These are phyloP conservation scores for Oryzias melastigma DNA, from an alignment of 2,113 vertebrate genomes.

Conservation along the genomic window DNA sequence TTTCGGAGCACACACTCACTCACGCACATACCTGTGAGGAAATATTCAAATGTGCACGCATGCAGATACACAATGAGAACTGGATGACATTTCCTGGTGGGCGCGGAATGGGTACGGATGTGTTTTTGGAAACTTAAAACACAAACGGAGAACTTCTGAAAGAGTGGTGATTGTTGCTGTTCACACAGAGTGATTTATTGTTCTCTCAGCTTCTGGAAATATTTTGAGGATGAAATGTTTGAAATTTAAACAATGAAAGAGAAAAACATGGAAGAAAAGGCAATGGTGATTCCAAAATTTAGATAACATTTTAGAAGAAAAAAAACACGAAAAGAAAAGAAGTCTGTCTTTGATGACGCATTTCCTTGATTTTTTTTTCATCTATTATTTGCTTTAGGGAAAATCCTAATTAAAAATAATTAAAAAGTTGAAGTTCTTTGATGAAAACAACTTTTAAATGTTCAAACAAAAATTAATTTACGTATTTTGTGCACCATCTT, in stretches of 20 bases:
- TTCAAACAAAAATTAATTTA: neutral
- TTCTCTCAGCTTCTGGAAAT: constrained; percentile 16
- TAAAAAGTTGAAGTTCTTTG: neutral
- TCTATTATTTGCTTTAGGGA: neutral
- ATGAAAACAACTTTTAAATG: constrained; percentile 16
- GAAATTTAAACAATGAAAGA: neutral
- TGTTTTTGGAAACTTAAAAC: constrained; percentile 19
- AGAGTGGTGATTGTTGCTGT: constrained; percentile 30
- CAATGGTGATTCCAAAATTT: neutral
- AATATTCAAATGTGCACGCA: constrained; percentile 1
- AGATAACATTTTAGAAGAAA: neutral
- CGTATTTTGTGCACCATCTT: constrained; percentile 2
- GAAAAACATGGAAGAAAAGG: neutral
- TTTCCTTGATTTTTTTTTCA: neutral
- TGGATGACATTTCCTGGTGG: constrained; percentile 43
- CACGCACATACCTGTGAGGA: constrained; percentile 43
- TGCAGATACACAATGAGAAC: constrained; percentile 14
- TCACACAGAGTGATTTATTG: constrained; percentile 27
- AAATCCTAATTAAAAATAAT: neutral
- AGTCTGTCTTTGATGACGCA: neutral
- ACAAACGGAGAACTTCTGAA: constrained; percentile 30
- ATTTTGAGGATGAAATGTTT: constrained; percentile 22
- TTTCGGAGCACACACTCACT: constrained; percentile 41
- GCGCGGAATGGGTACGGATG: constrained; percentile 38
- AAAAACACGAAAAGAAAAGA: too few relatives aligned